phyloP scores from a whole-genome alignment of 2,797 vertebrate species.

The Potorous gilbertii region DNA sequence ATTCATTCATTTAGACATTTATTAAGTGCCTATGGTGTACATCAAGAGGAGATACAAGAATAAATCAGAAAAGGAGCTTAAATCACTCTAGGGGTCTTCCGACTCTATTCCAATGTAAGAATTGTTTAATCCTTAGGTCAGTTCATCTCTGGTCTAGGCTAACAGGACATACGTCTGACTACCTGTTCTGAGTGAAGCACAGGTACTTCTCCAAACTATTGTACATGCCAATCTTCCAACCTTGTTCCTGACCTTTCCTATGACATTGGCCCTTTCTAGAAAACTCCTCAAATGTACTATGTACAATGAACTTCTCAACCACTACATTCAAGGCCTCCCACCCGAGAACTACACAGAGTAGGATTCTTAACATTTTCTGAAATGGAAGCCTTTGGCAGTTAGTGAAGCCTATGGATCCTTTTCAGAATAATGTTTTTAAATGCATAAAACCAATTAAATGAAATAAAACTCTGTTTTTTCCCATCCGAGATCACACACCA shows the following conservation, averaged over 20 bases:
- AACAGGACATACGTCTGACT: background rate
- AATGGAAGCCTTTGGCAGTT: background rate
- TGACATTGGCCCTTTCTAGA: background rate
- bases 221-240: background rate
- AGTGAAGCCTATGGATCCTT: background rate
- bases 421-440: background rate
- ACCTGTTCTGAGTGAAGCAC: background rate
- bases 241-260: background rate
- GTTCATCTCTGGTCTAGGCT: background rate
- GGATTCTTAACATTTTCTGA: background rate
- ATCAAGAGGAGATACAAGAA: background rate
- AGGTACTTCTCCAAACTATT: background rate
- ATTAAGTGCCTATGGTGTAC: background rate
- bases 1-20: background rate
- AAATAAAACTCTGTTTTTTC: background rate
- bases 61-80: background rate
- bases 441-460: background rate
- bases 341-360: background rate
- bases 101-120: background rate
- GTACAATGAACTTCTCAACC: background rate
- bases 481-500: background rate
- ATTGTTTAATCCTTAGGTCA: background rate
- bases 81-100: background rate
- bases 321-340: background rate
- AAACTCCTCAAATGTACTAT: background rate